phyloP scores from a whole-genome alignment of 2,888 invertebrate genomes.

The Trichopria drosophilae region DNA sequence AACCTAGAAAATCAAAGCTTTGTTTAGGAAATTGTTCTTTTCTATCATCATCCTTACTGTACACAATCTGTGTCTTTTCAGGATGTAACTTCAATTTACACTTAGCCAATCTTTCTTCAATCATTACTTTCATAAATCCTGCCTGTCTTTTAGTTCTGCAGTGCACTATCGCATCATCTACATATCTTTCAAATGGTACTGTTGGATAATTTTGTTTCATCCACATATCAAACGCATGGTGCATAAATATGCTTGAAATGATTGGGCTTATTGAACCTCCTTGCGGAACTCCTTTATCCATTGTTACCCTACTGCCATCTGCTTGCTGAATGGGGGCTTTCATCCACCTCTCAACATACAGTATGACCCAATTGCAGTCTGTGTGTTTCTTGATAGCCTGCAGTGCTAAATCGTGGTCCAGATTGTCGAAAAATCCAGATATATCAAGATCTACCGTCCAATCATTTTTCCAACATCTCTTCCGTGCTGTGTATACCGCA shows the following conservation, averaged over 20 bases:
- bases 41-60: background rate
- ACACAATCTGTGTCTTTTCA: constrained; percentile 3
- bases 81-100: constrained; percentile 1
- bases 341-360: constrained; percentile 6
- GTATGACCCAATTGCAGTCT: background rate
- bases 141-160: constrained; percentile 3
- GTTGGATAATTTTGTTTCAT: constrained; percentile 4
- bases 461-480: constrained; percentile 5
- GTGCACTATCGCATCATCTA: constrained; percentile 4
- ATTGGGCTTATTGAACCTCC: constrained; percentile 8
- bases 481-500: background rate
- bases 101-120: background rate
- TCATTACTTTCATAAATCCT: background rate
- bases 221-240: constrained; percentile 10
- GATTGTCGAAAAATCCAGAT: constrained; percentile 4
- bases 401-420: background rate
- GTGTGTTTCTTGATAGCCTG: background rate
- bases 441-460: constrained; percentile 7
- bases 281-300: background rate
- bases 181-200: constrained; percentile 1
- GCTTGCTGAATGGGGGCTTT: constrained; percentile 4
- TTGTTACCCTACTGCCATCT: background rate
- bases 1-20: constrained; percentile 1
- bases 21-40: background rate
- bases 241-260: background rate